Base-by-base conservation (phyloP, 2,888 invertebrate genomes). In the Leptinotarsa haldemani region DNA sequence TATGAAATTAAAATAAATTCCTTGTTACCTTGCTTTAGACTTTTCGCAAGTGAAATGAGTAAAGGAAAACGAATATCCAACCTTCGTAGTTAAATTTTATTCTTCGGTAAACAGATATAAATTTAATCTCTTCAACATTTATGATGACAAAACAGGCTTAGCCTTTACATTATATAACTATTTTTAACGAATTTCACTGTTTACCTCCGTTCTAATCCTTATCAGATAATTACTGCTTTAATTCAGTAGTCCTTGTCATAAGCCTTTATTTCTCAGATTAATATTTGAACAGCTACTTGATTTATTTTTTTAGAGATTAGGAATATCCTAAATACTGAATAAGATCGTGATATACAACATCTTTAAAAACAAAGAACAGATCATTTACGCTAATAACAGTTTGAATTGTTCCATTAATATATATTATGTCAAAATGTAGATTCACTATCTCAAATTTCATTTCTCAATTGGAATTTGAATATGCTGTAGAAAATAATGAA, bases 121-220 rank as follows among this genome's bases (percentile, higher is more conserved):
- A 53, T 63, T n/a, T 70, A 70, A 70, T 70, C 70, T 70, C 48
- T 64, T 64, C 56, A 56, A 63, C 64, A 63, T 63, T 69, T 48
- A 65, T 65, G 71, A 71, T 78, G 78, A 71, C 78, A 78, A 72
- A 65, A 67, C 58, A 69, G 65, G 68, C 63, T 69, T 69, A 66
- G 58, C 72, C 30, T 67, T 73, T 74, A 70, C 72, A 71, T 79
- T 79, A 79, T 75, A 76, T 77, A 79, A 79, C 72, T 76, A 50
- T 74, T 77, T 77, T 78, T 74, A 72, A 76, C 71, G 77, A 78
- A 79, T 78, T 79, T 76, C 75, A 77, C 72, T 80, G 78, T 80
- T 80, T 77, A 74, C 79, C 69, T 64, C 76, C 74, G 71, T 77
- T 78, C 74, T 79, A 78, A 80, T 79, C 75, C 72, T 80, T 79